Percentiles rank a stretch among this genome's conserved stretches.
phyloP scores from a whole-genome alignment of 2,888 invertebrate genomes.

The Gasteruption jaculator region DNA sequence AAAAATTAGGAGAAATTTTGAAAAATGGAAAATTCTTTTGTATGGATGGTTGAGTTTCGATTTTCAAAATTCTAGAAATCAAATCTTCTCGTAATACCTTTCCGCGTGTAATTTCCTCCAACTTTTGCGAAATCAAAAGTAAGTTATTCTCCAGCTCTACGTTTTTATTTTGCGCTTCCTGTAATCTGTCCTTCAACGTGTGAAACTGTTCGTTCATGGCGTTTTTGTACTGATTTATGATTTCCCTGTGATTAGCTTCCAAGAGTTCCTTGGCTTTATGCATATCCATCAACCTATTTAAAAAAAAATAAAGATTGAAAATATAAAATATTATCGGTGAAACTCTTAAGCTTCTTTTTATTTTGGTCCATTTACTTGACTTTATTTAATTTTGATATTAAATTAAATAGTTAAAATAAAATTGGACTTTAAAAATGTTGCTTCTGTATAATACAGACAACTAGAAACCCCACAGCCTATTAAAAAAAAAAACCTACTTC shows the following conservation, averaged over 20 bases:
- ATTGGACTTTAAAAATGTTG: too few relatives aligned
- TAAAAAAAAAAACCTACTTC: conserved; percentile 31
- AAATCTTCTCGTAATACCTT: conserved; percentile 28
- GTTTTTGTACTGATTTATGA: conserved; percentile 29
- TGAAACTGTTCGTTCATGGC: conserved; percentile 26
- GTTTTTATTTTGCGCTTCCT: conserved; percentile 27
- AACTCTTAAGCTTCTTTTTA: too few relatives aligned
- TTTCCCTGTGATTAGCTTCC: conserved; percentile 28
- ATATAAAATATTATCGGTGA: neutral
- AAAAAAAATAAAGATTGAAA: too few relatives aligned
- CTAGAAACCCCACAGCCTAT: too few relatives aligned
- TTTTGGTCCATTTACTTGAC: conserved; percentile 5
- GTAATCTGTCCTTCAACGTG: conserved; percentile 28
- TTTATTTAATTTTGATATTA: too few relatives aligned
- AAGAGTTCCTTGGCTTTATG: conserved; percentile 28
- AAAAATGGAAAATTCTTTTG: too few relatives aligned
- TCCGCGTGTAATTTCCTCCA: conserved; percentile 30
- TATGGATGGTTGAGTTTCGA: neutral
- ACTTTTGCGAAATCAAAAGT: conserved; percentile 25
- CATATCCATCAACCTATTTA: conserved; percentile 32
- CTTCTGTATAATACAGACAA: too few relatives aligned
- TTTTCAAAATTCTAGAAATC: conserved; percentile 5
- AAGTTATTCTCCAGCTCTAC: conserved; percentile 27
- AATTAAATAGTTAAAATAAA: neutral
- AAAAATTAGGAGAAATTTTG: too few relatives aligned